These are phyloP conservation scores for Graptemys geographica DNA, from an alignment of 2,797 vertebrate species.

Conservation along the genomic window DNA sequence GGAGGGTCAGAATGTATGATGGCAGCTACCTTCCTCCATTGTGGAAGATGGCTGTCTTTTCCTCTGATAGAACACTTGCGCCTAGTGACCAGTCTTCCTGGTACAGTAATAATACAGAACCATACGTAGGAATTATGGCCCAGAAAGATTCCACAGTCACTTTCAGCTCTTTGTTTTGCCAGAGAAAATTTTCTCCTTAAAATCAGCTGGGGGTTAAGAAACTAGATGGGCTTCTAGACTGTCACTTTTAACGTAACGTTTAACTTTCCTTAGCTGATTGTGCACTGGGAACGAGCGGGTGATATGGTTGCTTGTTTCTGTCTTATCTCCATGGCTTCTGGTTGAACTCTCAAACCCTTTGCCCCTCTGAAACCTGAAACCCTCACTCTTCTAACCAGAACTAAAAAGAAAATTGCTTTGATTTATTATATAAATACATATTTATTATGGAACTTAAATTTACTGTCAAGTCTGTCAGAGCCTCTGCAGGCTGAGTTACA, in stretches of 20 bases:
- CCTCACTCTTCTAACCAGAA: slow-evolving; percentile 38
- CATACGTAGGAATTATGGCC: background rate
- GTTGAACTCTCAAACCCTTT: background rate
- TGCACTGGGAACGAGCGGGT: background rate
- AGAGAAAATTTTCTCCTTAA: background rate
- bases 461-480: slow-evolving; percentile 58
- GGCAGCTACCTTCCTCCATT: background rate
- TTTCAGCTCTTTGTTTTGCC: background rate
- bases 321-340: slow-evolving; percentile 50
- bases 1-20: background rate
- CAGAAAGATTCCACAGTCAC: background rate
- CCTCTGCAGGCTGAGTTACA: slow-evolving; percentile 47
- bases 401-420: slow-evolving; percentile 64
- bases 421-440: slow-evolving; percentile 57
- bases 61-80: background rate
- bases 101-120: background rate
- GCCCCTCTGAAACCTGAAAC: slow-evolving; percentile 36
- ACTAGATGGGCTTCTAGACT: background rate
- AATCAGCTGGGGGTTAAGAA: slow-evolving; percentile 35
- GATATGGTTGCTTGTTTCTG: slow-evolving; percentile 13
- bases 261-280: slow-evolving; percentile 42
- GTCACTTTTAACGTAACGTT: slow-evolving; percentile 38
- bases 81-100: rapidly evolving
- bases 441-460: slow-evolving; percentile 56
- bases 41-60: background rate